Base-by-base conservation (phyloP, 1,140 invertebrate species). In the Pygmarrhopalites habei region DNA sequence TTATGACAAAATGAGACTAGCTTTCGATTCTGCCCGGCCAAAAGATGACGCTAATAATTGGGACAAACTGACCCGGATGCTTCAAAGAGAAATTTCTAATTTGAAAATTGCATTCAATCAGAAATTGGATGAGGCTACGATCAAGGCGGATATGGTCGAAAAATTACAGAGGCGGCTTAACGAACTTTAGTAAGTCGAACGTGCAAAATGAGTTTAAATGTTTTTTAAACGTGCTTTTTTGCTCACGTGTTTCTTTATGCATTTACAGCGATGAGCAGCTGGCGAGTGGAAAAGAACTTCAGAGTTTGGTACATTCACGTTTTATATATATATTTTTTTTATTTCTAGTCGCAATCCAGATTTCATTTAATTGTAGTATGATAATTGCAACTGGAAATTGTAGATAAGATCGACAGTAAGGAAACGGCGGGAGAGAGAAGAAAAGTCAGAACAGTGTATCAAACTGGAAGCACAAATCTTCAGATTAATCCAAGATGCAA, bases 381-480 rank as follows among this genome's bases (percentile, higher is more conserved):
- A 10, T n/a, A 12, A n/a, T n/a, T 41, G 39, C n/a, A n/a, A n/a
- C n/a, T n/a, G n/a, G n/a, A n/a, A n/a, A 47, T 25, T 19, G 7
- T n/a, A 67, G 66, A 66, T 71, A 26, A 35, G 66, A 28, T 56
- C 19, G 2, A 66, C 61, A 2, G 65, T 64, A 10, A 26, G 66
- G 5, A 66, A 71, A 26, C 53, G 69, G 1, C 25, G 64, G 51
- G 66, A 67, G 39, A 35, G 66, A 32, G 59, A 71, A 29, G 64
- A 71, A 39, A 71, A 71, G 46, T 65, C 69, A 1, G 69, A 68
- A 26, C 65, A 67, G 26, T 71, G 69, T 21, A 65, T 71, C 32
- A 67, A 71, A 56, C 49, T 71, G 1, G 64, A 71, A 55, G 29
- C 35, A 2, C 65, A 71, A 57, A 52, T 68, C 7, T 46, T 26